Evolutionary conservation across 23 tunicate species (phyloP).

Genomic region (Phallusia fumigata): DNA sequence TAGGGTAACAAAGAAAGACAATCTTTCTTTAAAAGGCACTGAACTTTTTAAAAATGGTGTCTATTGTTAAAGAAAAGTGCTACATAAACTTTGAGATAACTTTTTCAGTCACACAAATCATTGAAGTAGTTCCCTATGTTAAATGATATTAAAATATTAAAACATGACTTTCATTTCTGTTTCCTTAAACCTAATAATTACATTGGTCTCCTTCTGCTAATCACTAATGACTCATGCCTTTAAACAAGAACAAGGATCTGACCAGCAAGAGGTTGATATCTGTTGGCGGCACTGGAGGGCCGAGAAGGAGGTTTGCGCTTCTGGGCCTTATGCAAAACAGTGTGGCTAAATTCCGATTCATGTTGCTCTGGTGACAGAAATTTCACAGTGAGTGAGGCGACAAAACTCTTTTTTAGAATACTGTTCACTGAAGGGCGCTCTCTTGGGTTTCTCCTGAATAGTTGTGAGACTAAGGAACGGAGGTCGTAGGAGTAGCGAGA

Average conservation of each 20-base stretch:
- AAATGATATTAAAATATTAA: too few relatives aligned
- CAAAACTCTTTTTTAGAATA: slow-evolving; percentile 61
- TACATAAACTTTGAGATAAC: too few relatives aligned
- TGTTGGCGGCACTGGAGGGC: slow-evolving; percentile 13
- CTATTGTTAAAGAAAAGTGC: too few relatives aligned
- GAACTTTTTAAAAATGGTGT: too few relatives aligned
- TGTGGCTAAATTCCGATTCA: slow-evolving; percentile 91
- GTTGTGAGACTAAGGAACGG: slow-evolving; percentile 66
- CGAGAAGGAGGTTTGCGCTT: slow-evolving; percentile 23
- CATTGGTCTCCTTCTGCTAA: too few relatives aligned
- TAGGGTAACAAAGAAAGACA: too few relatives aligned
- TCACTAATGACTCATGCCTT: not conserved
- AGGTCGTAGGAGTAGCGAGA: slow-evolving; percentile 80
- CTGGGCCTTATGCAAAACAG: slow-evolving; percentile 72
- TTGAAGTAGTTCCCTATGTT: too few relatives aligned
- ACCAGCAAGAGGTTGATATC: slow-evolving; percentile 50
- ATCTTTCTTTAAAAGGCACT: too few relatives aligned
- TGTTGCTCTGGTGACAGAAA: slow-evolving; percentile 70
- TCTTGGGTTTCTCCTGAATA: slow-evolving; percentile 88
- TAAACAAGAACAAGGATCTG: not conserved
- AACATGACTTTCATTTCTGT: too few relatives aligned
- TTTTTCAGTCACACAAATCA: too few relatives aligned
- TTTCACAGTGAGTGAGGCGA: slow-evolving; percentile 43
- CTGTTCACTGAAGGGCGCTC: slow-evolving; percentile 93
- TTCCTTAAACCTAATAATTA: too few relatives aligned